These are phyloP conservation scores for Butorides virescens DNA, from an alignment of 2,113 vertebrate species.

Conservation along the genomic window DNA sequence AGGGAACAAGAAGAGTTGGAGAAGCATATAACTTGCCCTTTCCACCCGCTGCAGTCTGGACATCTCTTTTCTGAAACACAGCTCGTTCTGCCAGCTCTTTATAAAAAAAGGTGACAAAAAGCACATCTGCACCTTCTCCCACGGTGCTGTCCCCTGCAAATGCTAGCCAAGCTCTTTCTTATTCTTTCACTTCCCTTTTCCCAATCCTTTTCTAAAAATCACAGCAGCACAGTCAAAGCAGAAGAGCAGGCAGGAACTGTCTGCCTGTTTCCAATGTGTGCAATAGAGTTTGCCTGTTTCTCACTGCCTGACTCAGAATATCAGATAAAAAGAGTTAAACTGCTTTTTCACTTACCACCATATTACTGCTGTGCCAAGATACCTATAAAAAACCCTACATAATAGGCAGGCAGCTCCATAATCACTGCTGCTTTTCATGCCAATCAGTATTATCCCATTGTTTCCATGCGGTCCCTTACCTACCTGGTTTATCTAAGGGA, in stretches of 20 bases:
- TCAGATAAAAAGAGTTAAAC: conserved; percentile 32
- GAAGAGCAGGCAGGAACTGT: neutral
- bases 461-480: conserved; percentile 8
- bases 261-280: neutral
- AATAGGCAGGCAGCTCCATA: neutral
- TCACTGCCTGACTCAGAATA: neutral
- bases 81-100: neutral
- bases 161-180: neutral
- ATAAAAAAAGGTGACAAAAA: neutral
- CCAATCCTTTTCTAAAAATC: neutral
- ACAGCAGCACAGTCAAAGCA: neutral
- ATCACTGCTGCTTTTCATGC: conserved; percentile 21
- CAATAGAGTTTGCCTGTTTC: neutral
- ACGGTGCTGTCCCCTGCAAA: neutral
- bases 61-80: neutral
- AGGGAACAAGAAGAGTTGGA: neutral
- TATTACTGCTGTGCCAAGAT: neutral
- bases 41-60: neutral
- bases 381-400: neutral
- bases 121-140: neutral
- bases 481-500: conserved; percentile 32
- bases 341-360: neutral
- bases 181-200: neutral
- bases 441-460: conserved; percentile 53
- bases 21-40: neutral